Conservation (phyloP, 1,140 invertebrate species). For the Pachyrhynchus sulphureomaculatus region DNA sequence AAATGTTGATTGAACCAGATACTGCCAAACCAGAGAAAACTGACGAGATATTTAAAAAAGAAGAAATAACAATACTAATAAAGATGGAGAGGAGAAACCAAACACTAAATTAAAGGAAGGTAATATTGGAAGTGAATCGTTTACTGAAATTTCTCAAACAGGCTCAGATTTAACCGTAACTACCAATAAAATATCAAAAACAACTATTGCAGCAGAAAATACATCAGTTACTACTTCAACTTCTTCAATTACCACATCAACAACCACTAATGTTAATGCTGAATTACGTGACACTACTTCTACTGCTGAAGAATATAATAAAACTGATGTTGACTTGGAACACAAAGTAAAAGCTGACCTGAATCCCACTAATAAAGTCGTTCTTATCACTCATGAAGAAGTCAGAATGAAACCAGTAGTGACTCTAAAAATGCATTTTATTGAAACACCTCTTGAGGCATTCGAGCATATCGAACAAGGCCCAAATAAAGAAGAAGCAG, state of each 20-base stretch:
- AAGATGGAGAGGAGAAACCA: no score
- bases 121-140: background rate
- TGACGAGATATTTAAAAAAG: background rate
- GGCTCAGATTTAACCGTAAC: background rate
- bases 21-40: no score
- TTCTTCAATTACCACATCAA: background rate
- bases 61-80: background rate
- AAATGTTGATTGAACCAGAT: no score
- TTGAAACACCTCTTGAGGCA: constrained; percentile 31
- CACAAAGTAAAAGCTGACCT: constrained; percentile 1
- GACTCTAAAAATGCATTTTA: constrained; percentile 61
- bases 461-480: constrained; percentile 8
- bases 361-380: constrained; percentile 58
- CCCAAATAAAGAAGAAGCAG: constrained; percentile 4
- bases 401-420: constrained; percentile 64
- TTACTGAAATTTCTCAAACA: background rate
- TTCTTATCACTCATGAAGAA: constrained; percentile 68
- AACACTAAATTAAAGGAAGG: background rate
- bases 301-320: background rate
- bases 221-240: background rate
- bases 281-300: background rate
- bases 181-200: constrained; percentile 5
- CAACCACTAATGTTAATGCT: background rate
- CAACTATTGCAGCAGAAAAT: constrained; percentile 1
- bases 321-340: background rate